Base-by-base conservation (phyloP, 2,797 vertebrate genomes). In the Poecile montanus region DNA sequence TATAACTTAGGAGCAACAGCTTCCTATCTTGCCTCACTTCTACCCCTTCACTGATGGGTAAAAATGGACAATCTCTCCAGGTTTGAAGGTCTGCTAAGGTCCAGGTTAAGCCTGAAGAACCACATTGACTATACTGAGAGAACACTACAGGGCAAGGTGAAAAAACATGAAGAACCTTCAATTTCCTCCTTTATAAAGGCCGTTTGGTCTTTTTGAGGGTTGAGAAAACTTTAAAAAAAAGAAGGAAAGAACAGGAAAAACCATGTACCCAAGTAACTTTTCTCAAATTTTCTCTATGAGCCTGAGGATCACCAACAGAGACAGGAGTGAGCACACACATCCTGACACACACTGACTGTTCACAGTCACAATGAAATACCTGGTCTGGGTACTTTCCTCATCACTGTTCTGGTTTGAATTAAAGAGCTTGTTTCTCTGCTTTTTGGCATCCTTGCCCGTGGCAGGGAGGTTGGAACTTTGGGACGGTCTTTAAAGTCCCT, bases 281-380 rank as follows among this genome's bases (percentile, higher is more conserved):
- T 44, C 72, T 54, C 57, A 20, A 38, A 44, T 40, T 6, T 12
- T 15, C 26, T 26, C 42, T 5, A 0, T 16, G 23, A 51, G 32
- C 32, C 25, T 0, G 0, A 66, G 32, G 16, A 53, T 16, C 30
- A 18, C 42, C 19, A 0, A 0, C 6, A 54, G 16, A 40, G 16
- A n/a, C 3, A 9, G 50, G 17, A 1, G 2, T 13, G 38, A 88
- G 40, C 12, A 32, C 16, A 30, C 15, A 11, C 22, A 6, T 23
- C 23, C 19, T 68, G 34, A 19, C 40, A 57, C 16, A 23, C 19
- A 19, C 17, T 7, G 3, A 9, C 47, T 21, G 20, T 9, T 51
- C 12, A 26, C 27, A 1, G 25, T 15, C 63, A 63, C 2, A 4
- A 2, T 16, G 10, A 54, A 68, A 56, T 13, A 38, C 30, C 53